Evolutionary conservation across 2,797 vertebrate species (phyloP).

Genomic region (Microchirus variegatus): DNA sequence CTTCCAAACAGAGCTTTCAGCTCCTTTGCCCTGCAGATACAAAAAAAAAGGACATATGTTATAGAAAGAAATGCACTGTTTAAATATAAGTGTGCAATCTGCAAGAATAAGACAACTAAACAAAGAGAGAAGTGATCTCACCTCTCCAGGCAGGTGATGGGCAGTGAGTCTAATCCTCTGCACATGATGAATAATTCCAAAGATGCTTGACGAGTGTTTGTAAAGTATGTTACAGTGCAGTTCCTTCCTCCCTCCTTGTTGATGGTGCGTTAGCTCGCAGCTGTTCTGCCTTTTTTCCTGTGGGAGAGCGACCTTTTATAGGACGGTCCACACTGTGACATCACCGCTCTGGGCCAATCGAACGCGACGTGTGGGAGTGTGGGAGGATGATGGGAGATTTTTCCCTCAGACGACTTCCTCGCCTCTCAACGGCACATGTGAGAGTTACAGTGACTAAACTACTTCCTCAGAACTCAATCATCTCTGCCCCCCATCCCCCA

Average conservation of each 20-base stretch:
- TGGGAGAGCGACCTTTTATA: conserved; percentile 66
- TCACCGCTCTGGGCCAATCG: conserved; percentile 74
- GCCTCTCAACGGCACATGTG: conserved; percentile 10
- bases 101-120: too few relatives aligned
- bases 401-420: conserved; percentile 49
- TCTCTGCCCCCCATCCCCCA: neutral
- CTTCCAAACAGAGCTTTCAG: conserved; percentile 89
- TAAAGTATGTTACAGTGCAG: conserved; percentile 19
- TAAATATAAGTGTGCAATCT: too few relatives aligned
- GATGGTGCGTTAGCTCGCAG: conserved; percentile 18
- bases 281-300: conserved; percentile 45
- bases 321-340: conserved; percentile 57
- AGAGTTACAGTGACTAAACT: conserved; percentile 1
- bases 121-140: conserved; percentile 61
- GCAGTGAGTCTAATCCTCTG: conserved; percentile 84
- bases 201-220: conserved; percentile 1
- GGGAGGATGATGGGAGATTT: conserved; percentile 54
- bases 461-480: conserved; percentile 13
- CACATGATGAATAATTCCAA: conserved; percentile 83
- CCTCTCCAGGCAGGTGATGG: conserved; percentile 89
- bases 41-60: conserved; percentile 12
- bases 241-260: conserved; percentile 5
- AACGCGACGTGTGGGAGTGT: conserved; percentile 39
- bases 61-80: too few relatives aligned
- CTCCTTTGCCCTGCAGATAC: conserved; percentile 87